Conservation (phyloP, 1,140 invertebrate species). For the Grapholita molesta region DNA sequence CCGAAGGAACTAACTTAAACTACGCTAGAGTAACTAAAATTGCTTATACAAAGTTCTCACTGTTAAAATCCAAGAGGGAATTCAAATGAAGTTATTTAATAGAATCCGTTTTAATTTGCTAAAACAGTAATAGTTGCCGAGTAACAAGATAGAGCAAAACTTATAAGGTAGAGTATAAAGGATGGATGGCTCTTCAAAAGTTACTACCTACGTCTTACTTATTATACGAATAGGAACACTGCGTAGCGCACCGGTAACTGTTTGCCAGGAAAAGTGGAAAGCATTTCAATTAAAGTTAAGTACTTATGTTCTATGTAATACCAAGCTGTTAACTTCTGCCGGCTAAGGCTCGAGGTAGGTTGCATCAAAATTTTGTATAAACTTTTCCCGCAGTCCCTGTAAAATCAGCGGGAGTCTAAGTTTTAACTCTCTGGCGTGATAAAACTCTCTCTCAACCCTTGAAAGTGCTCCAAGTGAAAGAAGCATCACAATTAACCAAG, state of each 20-base stretch:
- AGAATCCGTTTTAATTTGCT: background rate
- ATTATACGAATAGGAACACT: background rate
- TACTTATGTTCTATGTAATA: no score
- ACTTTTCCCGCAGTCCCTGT: constrained; percentile 2
- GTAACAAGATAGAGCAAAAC: background rate
- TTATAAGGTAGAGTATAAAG: background rate
- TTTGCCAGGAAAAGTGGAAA: background rate
- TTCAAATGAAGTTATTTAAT: background rate
- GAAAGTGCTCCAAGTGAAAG: constrained; percentile 8
- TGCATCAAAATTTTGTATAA: background rate
- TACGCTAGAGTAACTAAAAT: background rate
- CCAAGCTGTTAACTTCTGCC: background rate
- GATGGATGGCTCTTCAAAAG: background rate
- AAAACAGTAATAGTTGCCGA: background rate
- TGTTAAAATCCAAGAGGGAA: background rate
- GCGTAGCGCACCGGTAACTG: background rate
- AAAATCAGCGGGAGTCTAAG: constrained; percentile 2
- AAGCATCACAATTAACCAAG: constrained; percentile 10
- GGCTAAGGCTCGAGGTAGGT: background rate
- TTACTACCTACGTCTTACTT: background rate
- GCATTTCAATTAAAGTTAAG: background rate
- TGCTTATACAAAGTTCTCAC: background rate
- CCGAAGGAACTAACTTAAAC: background rate
- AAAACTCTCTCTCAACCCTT: constrained; percentile 1
- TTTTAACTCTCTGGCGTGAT: background rate